A percentile compares a stretch with the other conserved stretches of the same genome.
Evolutionary conservation across 2,888 invertebrate genomes (phyloP).

Genomic region (Aporophyla nigra): DNA sequence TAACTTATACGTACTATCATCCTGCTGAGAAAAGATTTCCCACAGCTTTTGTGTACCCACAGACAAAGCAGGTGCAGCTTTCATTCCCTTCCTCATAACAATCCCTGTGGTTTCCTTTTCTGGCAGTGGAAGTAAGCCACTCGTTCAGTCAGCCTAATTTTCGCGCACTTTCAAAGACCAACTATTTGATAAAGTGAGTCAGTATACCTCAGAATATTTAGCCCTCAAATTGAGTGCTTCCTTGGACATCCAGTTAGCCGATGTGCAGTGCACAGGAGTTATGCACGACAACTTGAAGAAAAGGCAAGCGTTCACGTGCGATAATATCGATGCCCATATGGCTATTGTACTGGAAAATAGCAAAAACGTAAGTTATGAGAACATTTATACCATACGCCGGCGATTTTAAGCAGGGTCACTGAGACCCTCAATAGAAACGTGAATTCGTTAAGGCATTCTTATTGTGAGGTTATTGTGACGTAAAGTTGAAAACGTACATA

Average conservation of each 20-base stretch:
- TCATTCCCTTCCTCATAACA: neutral
- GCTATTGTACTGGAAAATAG: conserved; percentile 81
- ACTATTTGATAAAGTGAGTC: neutral
- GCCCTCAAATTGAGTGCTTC: conserved; percentile 81
- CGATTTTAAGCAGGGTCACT: neutral
- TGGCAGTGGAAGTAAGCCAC: neutral
- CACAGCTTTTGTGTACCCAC: neutral
- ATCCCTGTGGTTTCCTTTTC: neutral
- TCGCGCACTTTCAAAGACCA: neutral
- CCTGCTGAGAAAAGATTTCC: neutral
- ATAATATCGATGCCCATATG: conserved; percentile 87
- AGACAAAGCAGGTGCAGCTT: neutral
- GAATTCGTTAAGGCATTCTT: neutral
- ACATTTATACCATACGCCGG: neutral
- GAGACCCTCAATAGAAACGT: neutral
- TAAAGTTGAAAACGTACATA: neutral
- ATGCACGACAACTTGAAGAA: conserved; percentile 89
- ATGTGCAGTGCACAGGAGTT: conserved; percentile 84
- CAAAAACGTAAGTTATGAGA: neutral
- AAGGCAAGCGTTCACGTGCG: conserved; percentile 87
- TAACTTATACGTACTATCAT: neutral
- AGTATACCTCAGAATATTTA: conserved; percentile 80
- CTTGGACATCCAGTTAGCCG: conserved; percentile 87
- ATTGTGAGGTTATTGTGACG: neutral
- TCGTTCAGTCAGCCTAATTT: neutral